Evolutionary conservation across 2,888 invertebrate genomes (phyloP), one percentile per base, ranked within the genome.

Genomic region (Serrognathus titanus): DNA sequence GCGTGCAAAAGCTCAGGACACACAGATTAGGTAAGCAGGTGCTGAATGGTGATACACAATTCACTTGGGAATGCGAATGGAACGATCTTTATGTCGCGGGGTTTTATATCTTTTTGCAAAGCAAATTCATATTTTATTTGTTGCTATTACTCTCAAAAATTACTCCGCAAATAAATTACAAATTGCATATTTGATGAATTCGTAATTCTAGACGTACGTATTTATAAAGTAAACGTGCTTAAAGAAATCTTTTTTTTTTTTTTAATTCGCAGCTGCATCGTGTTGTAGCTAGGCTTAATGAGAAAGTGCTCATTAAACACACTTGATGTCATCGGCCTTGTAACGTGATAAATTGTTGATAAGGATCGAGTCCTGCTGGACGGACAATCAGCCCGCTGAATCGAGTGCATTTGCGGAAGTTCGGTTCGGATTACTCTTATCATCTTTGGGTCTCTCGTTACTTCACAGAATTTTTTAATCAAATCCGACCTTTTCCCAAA

Each of bases 281-380:
- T 43, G 13, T 43, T 43, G 20, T 20, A 43, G 20, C 13, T 11
- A 10, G 16, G n/a, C 12, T 20, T 43, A 47, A 53, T 53, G 45
- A 47, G 20, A 24, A 9, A 20, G 41, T 53, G 12, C 16, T 36
- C 46, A 13, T 46, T 47, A 53, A 53, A 53, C 31, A 38, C 9
- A 38, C 38, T 38, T 36, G 53, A 47, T 47, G 16, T 53, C 53
- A 39, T 38, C 47, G 45, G 36, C n/a, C 46, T 38, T 37, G 46
- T 47, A 53, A 54, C 54, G 48, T 49, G 54, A 48, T 54, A 39
- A 49, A 54, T 48, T 48, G 54, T 48, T 49, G 54, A 54, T 54
- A 48, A 54, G 48, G 48, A 54, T 54, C 48, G 40, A 31, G 24
- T 31, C 24, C 24, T 31, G 48, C 40, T 40, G 24, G 16, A 12